Evolutionary conservation across 1,140 invertebrate genomes (phyloP), one percentile per base, ranked within the genome.

Genomic region (Drosophila sulfurigaster): DNA sequence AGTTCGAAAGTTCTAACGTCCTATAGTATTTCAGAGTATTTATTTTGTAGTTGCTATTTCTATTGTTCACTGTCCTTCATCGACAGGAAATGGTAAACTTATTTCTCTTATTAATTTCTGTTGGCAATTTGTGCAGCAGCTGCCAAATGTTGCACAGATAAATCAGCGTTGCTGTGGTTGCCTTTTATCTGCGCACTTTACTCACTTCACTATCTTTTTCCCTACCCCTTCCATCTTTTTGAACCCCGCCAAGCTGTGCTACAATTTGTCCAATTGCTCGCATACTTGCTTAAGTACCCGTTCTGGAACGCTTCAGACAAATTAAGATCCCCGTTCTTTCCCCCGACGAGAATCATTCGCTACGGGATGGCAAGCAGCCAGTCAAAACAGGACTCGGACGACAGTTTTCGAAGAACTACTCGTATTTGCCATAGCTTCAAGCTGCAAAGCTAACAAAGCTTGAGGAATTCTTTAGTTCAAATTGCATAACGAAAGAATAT

Each of bases 101-200:
- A 82, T 78, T 88, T 87, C 77, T 88, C 66, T 88, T 87, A 82
- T 87, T 87, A 87, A 88, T 87, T 82, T 87, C 77, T 65, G 77
- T 80, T 87, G 82, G 65, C 82, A 83, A 83, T 83, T 83, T 83
- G 81, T 80, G 64, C 81, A 45, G 56, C 66, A 62, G 38, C 65
- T 45, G 45, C 43, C 25, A 41, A 68, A 59, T 28, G 20, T 51
- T 56, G 38, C 51, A 32, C 32, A 83, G 77, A 77, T 78, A 86
- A 85, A 85, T 81, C 78, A 71, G 62, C 16, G 57, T 30, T 71
- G 52, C 79, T 75, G 68, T 63, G 77, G 56, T 57, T 81, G 58
- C 49, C 32, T 48, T 41, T 57, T 20, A 48, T 28, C n/a, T 6
- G 38, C n/a, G 46, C 15, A 60, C 56, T 58, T 45, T 78, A 7